Evolutionary conservation across 2,888 invertebrate species (phyloP).

Genomic region (Phyllotreta striolata): DNA sequence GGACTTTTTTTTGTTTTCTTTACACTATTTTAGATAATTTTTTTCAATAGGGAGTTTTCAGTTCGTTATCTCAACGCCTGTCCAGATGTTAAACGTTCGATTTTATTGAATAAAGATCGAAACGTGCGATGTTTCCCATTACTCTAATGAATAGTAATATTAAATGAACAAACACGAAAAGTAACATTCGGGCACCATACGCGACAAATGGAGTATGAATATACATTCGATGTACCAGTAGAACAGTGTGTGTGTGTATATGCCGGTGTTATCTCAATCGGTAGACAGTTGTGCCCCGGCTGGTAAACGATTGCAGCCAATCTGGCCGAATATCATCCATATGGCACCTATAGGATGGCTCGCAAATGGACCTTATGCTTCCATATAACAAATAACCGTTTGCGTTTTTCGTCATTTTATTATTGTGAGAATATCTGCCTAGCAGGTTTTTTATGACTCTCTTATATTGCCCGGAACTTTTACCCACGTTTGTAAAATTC

Average conservation of each 20-base stretch:
- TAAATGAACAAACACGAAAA: slow-evolving; percentile 46
- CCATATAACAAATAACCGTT: slow-evolving; percentile 32
- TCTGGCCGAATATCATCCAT: slow-evolving; percentile 53
- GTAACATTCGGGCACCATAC: slow-evolving; percentile 51
- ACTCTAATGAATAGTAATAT: slow-evolving; percentile 41
- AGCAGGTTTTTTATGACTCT: slow-evolving; percentile 33
- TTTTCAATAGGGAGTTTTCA: too few species aligned
- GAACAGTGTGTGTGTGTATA: slow-evolving; percentile 5
- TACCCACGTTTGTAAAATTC: too few species aligned
- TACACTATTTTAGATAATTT: too few species aligned
- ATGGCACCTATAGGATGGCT: slow-evolving; percentile 46
- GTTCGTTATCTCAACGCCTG: neutral
- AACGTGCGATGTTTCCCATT: slow-evolving; percentile 40
- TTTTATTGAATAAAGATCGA: slow-evolving; percentile 17
- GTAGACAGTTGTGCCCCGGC: slow-evolving; percentile 50
- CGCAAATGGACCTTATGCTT: slow-evolving; percentile 45
- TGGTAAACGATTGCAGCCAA: slow-evolving; percentile 51
- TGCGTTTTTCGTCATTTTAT: neutral
- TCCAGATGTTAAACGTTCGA: slow-evolving; percentile 22
- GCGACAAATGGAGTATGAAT: slow-evolving; percentile 47
- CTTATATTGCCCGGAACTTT: neutral
- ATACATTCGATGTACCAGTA: slow-evolving; percentile 28
- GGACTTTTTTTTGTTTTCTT: too few species aligned
- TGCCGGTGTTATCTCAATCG: slow-evolving; percentile 49
- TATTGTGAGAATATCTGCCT: slow-evolving; percentile 32